Percentiles rank a stretch among this genome's conserved stretches.
Conservation (phyloP, 2,888 invertebrate genomes). For the Eristalis tenax region DNA sequence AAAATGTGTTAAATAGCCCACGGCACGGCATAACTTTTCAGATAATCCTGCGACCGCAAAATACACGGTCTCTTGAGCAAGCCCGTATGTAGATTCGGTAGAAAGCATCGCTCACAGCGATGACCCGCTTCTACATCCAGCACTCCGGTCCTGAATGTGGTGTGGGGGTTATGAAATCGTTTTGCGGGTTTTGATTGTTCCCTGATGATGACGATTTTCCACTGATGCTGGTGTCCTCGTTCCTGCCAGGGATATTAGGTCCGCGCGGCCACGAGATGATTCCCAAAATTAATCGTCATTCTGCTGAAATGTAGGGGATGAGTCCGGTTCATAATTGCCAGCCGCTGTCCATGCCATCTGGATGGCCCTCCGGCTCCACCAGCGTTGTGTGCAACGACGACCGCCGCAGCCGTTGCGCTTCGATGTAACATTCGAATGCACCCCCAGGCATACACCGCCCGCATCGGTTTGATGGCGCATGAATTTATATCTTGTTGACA, state of each 20-base stretch:
- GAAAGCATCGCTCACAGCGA: not conserved
- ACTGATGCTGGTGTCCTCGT: not conserved
- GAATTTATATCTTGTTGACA: constrained; percentile 67
- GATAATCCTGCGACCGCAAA: constrained; percentile 25
- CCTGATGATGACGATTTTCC: not conserved
- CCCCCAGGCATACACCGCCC: not conserved
- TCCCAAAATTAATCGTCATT: not conserved
- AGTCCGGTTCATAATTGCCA: not conserved
- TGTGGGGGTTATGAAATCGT: not conserved
- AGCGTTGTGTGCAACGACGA: not conserved
- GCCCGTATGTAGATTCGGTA: not conserved
- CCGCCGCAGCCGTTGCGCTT: not conserved
- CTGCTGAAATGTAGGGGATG: not conserved
- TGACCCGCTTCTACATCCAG: not conserved
- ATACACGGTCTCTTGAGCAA: constrained; percentile 13
- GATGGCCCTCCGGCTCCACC: not conserved
- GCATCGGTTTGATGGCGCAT: constrained; percentile 34
- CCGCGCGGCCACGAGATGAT: not conserved
- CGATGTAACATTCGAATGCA: not conserved
- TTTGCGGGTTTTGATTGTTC: not conserved
- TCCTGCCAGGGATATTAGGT: not conserved
- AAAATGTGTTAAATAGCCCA: constrained; percentile 21
- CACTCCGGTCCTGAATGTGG: not conserved
- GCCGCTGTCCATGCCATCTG: not conserved
- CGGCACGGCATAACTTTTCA: constrained; percentile 18